Evolutionary conservation across 2,888 invertebrate species (phyloP).

Genomic region (Agrotis segetum): DNA sequence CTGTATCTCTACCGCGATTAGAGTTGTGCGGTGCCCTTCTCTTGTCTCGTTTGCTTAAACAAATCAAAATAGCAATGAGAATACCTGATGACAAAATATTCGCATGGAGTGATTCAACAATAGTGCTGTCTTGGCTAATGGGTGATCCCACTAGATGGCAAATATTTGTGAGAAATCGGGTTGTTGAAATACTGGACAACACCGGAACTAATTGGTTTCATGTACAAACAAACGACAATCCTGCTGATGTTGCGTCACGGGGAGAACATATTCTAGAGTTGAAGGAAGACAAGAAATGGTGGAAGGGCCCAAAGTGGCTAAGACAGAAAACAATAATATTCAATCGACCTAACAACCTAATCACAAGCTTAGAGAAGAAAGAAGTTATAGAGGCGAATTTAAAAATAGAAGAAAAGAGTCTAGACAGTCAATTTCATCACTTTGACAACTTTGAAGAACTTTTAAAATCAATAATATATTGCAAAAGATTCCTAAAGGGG

Average conservation of each 20-base stretch:
- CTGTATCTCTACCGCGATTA: slow-evolving; percentile 29
- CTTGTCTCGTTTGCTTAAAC: slow-evolving; percentile 23
- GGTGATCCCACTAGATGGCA: slow-evolving; percentile 29
- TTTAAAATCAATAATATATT: neutral
- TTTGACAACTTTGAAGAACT: slow-evolving; percentile 21
- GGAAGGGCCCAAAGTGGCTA: slow-evolving; percentile 24
- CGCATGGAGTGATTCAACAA: slow-evolving; percentile 30
- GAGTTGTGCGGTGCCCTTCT: slow-evolving; percentile 35
- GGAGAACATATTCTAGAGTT: slow-evolving; percentile 5
- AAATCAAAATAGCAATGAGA: slow-evolving; percentile 25
- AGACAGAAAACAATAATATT: slow-evolving; percentile 6
- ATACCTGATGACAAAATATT: slow-evolving; percentile 18
- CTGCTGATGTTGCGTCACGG: slow-evolving; percentile 25
- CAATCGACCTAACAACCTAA: slow-evolving; percentile 14
- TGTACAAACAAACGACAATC: slow-evolving; percentile 18
- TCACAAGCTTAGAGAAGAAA: slow-evolving; percentile 16
- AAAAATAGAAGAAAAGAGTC: slow-evolving; percentile 3
- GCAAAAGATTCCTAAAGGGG: neutral
- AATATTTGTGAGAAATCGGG: slow-evolving; percentile 19
- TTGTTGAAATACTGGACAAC: slow-evolving; percentile 31
- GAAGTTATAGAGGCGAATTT: slow-evolving; percentile 7
- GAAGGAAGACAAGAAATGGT: slow-evolving; percentile 23
- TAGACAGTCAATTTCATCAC: slow-evolving; percentile 9
- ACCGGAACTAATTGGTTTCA: slow-evolving; percentile 25
- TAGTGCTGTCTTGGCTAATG: slow-evolving; percentile 27